A percentile compares a stretch with the other conserved stretches of the same genome.
Conservation (phyloP, 2,888 invertebrate species). For the Bellardia bayeri region DNA sequence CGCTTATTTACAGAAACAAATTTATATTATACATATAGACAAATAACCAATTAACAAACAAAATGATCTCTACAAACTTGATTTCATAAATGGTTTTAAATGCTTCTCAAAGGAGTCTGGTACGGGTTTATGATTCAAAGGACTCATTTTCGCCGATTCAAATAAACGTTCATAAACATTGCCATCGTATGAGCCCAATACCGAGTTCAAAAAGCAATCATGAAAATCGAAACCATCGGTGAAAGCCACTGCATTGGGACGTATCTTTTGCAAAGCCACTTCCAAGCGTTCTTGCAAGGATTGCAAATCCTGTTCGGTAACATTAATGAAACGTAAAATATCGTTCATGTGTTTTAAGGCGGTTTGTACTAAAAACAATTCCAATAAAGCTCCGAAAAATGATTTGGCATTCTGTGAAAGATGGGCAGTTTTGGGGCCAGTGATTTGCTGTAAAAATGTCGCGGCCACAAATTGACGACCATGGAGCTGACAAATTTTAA, state of each 20-base stretch:
- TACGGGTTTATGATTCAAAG: slow-evolving; percentile 92
- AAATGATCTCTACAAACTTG: slow-evolving; percentile 86
- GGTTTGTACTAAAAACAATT: slow-evolving; percentile 91
- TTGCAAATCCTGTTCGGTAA: slow-evolving; percentile 75
- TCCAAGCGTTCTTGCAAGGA: slow-evolving; percentile 89
- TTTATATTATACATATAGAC: background rate
- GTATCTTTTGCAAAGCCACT: slow-evolving; percentile 88
- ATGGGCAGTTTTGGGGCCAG: slow-evolving; percentile 81
- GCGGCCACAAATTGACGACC: slow-evolving; percentile 91
- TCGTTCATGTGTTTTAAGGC: slow-evolving; percentile 91
- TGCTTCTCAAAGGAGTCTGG: slow-evolving; percentile 88
- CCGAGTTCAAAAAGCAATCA: slow-evolving; percentile 90
- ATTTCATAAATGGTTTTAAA: slow-evolving; percentile 92
- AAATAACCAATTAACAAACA: background rate
- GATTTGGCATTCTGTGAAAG: slow-evolving; percentile 86
- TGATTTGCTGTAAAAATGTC: slow-evolving; percentile 87
- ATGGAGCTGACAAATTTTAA: slow-evolving; percentile 87
- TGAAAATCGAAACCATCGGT: slow-evolving; percentile 96
- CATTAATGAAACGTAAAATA: slow-evolving; percentile 86
- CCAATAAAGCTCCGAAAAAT: slow-evolving; percentile 89
- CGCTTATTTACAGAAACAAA: too few species aligned
- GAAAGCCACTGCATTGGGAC: slow-evolving; percentile 94
- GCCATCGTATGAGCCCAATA: slow-evolving; percentile 93
- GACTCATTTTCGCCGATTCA: slow-evolving; percentile 91
- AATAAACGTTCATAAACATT: slow-evolving; percentile 93